Conservation (phyloP, 2,113 vertebrate species). For the Microtus montanus region DNA sequence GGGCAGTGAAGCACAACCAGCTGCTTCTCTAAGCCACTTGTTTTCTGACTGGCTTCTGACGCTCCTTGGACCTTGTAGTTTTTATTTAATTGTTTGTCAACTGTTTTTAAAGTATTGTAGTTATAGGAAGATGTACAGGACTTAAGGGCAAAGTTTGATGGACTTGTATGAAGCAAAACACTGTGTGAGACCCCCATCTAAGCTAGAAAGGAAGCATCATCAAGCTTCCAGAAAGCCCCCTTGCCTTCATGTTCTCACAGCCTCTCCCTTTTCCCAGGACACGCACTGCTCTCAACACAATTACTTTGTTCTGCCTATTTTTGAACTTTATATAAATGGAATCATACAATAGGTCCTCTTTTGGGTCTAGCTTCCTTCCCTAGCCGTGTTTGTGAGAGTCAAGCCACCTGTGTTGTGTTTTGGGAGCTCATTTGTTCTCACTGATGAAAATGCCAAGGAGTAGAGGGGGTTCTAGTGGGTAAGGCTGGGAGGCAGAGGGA, state of each 20-base stretch:
- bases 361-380: background rate
- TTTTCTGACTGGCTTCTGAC: background rate
- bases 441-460: background rate
- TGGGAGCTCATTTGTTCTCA: background rate
- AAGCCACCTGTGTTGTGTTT: background rate
- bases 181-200: rapidly evolving
- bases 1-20: background rate
- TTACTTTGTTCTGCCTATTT: background rate
- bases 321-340: background rate
- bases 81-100: slow-evolving; percentile 28
- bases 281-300: rapidly evolving
- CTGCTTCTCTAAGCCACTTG: background rate
- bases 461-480: background rate
- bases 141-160: background rate
- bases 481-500: background rate
- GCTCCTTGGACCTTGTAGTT: background rate
- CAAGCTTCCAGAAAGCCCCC: background rate
- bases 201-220: background rate
- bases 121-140: background rate
- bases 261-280: background rate
- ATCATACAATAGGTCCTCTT: rapidly evolving
- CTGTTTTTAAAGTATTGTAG: background rate
- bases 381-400: background rate
- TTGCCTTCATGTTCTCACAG: background rate
- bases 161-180: background rate